Evolutionary conservation across 2,113 vertebrate species (phyloP).

Genomic region (Myiozetetes cayanensis): DNA sequence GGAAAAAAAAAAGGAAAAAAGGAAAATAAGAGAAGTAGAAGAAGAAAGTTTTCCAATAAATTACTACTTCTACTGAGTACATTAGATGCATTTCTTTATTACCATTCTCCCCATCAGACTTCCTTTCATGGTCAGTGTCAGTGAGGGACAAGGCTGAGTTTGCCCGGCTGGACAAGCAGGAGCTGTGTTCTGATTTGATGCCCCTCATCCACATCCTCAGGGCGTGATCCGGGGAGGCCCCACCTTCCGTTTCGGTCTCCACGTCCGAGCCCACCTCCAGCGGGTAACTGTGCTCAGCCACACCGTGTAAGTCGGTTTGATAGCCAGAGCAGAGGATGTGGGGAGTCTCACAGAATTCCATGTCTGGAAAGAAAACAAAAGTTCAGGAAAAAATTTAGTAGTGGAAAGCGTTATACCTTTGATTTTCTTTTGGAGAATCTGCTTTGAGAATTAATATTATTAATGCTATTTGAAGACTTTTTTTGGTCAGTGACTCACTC

Average conservation of each 20-base stretch:
- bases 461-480: not conserved
- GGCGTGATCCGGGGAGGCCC: constrained; percentile 84
- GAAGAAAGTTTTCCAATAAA: not conserved
- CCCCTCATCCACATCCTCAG: constrained; percentile 94
- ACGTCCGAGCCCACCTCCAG: constrained; percentile 87
- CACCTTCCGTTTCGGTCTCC: constrained; percentile 91
- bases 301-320: constrained; percentile 78
- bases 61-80: not conserved
- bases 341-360: constrained; percentile 89
- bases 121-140: constrained; percentile 95
- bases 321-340: constrained; percentile 87
- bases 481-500: not conserved
- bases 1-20: not conserved
- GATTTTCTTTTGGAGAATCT: not conserved
- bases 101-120: constrained; percentile 95
- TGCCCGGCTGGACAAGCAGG: constrained; percentile 92
- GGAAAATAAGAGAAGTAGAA: not conserved
- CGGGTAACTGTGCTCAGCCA: constrained; percentile 82
- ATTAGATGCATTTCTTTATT: constrained; percentile 57
- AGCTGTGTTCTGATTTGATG: constrained; percentile 92
- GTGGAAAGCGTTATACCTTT: not conserved
- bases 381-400: not conserved
- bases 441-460: not conserved
- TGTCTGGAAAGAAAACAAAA: constrained; percentile 74
- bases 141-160: constrained; percentile 94